These are phyloP conservation scores for Cyprinus carpio DNA, from an alignment of 2,113 vertebrate species.

Conservation along the genomic window DNA sequence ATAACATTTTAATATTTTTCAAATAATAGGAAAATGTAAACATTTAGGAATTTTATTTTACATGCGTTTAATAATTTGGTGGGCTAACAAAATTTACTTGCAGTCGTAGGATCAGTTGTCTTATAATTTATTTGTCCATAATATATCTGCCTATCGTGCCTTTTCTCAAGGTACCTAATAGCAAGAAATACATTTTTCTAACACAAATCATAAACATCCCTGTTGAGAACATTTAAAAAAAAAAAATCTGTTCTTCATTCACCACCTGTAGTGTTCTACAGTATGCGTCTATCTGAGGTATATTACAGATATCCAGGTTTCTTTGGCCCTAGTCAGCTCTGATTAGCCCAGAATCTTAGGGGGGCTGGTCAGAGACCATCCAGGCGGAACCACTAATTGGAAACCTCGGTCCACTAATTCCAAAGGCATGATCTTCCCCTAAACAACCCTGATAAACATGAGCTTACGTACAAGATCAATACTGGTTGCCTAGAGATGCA, in stretches of 20 bases:
- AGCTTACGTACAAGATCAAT: slow-evolving; percentile 54
- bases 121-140: too few relatives aligned
- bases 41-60: too few relatives aligned
- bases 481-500: slow-evolving; percentile 53
- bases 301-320: not conserved
- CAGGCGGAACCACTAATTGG: slow-evolving; percentile 52
- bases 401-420: slow-evolving; percentile 55
- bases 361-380: not conserved
- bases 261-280: not conserved
- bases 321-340: not conserved
- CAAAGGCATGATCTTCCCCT: slow-evolving; percentile 57
- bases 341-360: slow-evolving; percentile 45
- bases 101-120: too few relatives aligned
- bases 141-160: too few relatives aligned
- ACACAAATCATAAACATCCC: not conserved
- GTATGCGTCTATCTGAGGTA: not conserved
- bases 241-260: not conserved
- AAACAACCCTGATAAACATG: slow-evolving; percentile 47
- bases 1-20: too few relatives aligned
- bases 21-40: too few relatives aligned
- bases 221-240: not conserved
- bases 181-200: not conserved
- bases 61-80: too few relatives aligned
- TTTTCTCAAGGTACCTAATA: too few relatives aligned
- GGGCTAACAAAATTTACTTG: too few relatives aligned